phyloP scores from a whole-genome alignment of 2,797 vertebrate species.

The Chelmon rostratus region DNA sequence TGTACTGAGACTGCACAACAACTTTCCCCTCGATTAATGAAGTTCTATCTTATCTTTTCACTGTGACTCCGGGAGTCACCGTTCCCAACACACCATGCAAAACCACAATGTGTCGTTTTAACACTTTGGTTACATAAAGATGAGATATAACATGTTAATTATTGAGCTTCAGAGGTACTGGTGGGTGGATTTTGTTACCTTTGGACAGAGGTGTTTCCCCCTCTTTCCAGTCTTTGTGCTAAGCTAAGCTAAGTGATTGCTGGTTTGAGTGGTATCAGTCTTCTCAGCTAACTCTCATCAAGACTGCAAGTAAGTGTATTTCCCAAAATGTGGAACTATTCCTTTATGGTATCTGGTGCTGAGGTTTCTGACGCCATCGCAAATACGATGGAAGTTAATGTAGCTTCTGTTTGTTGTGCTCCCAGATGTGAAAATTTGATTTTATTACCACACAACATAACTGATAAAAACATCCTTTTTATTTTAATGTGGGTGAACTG shows the following conservation, averaged over 20 bases:
- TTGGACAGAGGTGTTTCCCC: neutral
- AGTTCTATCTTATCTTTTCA: no score
- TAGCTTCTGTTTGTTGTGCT: neutral
- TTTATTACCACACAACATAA: no score
- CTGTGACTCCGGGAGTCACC: no score
- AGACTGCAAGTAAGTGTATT: neutral
- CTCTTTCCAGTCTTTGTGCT: neutral
- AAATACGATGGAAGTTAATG: neutral
- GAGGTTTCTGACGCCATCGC: neutral
- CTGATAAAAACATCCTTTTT: neutral
- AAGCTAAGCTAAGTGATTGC: neutral
- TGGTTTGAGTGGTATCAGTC: neutral
- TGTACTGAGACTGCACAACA: no score
- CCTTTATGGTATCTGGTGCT: neutral
- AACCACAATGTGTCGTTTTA: neutral
- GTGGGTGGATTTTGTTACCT: neutral
- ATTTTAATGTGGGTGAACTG: slow-evolving; percentile 2
- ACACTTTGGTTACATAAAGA: neutral
- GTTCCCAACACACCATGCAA: no score
- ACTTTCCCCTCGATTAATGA: no score
- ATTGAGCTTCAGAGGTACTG: neutral
- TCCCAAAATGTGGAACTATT: no score
- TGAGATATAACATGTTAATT: neutral
- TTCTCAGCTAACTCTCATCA: no score
- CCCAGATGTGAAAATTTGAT: neutral